Evolutionary conservation across 2,888 invertebrate species (phyloP).

Genomic region (Ormyrus rosae): DNA sequence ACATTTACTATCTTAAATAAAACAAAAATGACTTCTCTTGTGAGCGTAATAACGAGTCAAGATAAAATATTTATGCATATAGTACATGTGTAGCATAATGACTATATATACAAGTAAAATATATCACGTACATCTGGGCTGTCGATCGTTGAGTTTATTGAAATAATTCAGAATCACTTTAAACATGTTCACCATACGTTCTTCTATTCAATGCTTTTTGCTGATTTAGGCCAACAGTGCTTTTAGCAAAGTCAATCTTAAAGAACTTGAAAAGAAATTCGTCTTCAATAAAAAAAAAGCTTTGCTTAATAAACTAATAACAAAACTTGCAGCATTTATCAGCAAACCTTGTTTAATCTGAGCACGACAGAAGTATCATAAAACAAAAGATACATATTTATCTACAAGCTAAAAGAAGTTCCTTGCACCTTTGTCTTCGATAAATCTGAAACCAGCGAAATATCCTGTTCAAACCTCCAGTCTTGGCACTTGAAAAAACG

Average conservation of each 20-base stretch:
- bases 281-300: background rate
- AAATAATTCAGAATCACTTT: slow-evolving; percentile 6
- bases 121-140: slow-evolving; percentile 47
- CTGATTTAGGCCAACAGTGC: too few relatives aligned
- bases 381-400: slow-evolving; percentile 26
- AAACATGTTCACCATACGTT: background rate
- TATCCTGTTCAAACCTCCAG: slow-evolving; percentile 26
- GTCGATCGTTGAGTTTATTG: slow-evolving; percentile 37
- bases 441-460: slow-evolving; percentile 9
- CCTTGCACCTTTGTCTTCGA: slow-evolving; percentile 32
- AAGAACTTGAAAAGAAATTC: too few relatives aligned
- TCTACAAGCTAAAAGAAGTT: slow-evolving; percentile 40
- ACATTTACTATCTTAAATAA: slow-evolving; percentile 17
- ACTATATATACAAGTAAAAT: slow-evolving; percentile 51
- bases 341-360: too few relatives aligned
- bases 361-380: background rate
- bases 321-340: background rate
- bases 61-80: slow-evolving; percentile 47
- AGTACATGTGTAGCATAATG: slow-evolving; percentile 44
- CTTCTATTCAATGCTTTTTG: background rate
- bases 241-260: too few relatives aligned
- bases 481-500: slow-evolving; percentile 53
- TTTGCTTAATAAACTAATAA: background rate
- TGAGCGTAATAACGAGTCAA: slow-evolving; percentile 9
- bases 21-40: slow-evolving; percentile 23